Conservation (phyloP, 1,140 invertebrate genomes). For the Rhyacophila brunnea region DNA sequence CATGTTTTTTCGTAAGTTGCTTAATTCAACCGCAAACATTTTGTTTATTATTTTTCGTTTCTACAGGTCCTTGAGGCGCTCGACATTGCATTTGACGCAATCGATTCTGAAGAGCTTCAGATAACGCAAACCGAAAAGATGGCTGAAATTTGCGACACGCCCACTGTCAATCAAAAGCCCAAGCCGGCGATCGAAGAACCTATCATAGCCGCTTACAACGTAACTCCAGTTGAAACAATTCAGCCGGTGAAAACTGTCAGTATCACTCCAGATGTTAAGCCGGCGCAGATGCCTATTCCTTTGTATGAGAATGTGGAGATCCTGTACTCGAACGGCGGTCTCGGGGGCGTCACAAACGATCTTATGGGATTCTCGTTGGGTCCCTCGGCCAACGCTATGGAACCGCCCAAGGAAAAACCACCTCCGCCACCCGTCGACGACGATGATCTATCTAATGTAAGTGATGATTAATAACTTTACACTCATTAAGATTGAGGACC, state of each 20-base stretch:
- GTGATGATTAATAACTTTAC: background rate
- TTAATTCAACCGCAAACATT: background rate
- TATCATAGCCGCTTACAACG: background rate
- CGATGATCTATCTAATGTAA: constrained; percentile 34
- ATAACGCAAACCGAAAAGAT: constrained; percentile 1
- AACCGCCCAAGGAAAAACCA: constrained; percentile 83
- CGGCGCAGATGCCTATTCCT: constrained; percentile 41
- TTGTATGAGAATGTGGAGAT: constrained; percentile 61
- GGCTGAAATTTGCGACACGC: constrained; percentile 12
- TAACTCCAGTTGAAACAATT: background rate
- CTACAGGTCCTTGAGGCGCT: constrained; percentile 59
- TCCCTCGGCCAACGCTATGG: constrained; percentile 60
- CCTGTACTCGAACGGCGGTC: constrained; percentile 46
- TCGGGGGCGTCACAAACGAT: constrained; percentile 16
- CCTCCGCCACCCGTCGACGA: constrained; percentile 75
- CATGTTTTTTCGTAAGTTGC: background rate
- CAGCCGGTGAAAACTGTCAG: background rate
- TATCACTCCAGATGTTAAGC: constrained; percentile 17
- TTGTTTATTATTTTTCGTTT: background rate
- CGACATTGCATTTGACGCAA: constrained; percentile 59
- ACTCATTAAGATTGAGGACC: too few relatives aligned
- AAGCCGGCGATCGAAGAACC: constrained; percentile 5
- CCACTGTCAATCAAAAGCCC: constrained; percentile 21
- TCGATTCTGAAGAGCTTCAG: constrained; percentile 52
- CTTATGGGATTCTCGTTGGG: constrained; percentile 46